phyloP scores from a whole-genome alignment of 2,888 invertebrate species.

The Drosophila nr. fundita region DNA sequence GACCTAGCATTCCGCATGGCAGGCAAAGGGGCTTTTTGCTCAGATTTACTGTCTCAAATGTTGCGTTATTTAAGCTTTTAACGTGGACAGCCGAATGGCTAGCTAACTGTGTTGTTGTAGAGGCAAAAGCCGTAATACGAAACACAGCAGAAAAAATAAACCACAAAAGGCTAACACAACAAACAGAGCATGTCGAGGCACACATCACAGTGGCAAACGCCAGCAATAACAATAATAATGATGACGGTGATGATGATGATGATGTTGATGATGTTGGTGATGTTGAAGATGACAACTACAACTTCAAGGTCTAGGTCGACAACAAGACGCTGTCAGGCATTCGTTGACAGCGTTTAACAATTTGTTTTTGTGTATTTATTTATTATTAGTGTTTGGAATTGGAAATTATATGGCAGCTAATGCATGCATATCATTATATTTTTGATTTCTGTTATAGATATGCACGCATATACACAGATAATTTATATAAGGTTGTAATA shows the following conservation, averaged over 20 bases:
- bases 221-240: slow-evolving; percentile 19
- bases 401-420: slow-evolving; percentile 11
- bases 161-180: slow-evolving; percentile 47
- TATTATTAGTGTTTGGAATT: slow-evolving; percentile 19
- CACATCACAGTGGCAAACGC: slow-evolving; percentile 15
- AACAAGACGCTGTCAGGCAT: slow-evolving; percentile 29
- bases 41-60: slow-evolving; percentile 19
- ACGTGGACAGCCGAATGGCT: slow-evolving; percentile 15
- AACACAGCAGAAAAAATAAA: slow-evolving; percentile 21
- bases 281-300: slow-evolving; percentile 29
- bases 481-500: slow-evolving; percentile 51
- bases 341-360: slow-evolving; percentile 66
- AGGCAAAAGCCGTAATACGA: slow-evolving; percentile 34
- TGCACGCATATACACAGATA: slow-evolving; percentile 21
- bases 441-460: slow-evolving; percentile 37
- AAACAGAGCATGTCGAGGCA: slow-evolving; percentile 64
- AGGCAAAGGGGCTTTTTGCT: slow-evolving; percentile 11
- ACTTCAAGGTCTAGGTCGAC: slow-evolving; percentile 77
- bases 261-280: slow-evolving; percentile 8
- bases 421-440: slow-evolving; percentile 39
- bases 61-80: slow-evolving; percentile 41
- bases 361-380: slow-evolving; percentile 20
- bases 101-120: slow-evolving; percentile 37
- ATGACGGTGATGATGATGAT: slow-evolving; percentile 22
- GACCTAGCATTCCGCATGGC: slow-evolving; percentile 47